Base-by-base conservation (phyloP, 2,113 vertebrate species). In the Oenanthe melanoleuca region DNA sequence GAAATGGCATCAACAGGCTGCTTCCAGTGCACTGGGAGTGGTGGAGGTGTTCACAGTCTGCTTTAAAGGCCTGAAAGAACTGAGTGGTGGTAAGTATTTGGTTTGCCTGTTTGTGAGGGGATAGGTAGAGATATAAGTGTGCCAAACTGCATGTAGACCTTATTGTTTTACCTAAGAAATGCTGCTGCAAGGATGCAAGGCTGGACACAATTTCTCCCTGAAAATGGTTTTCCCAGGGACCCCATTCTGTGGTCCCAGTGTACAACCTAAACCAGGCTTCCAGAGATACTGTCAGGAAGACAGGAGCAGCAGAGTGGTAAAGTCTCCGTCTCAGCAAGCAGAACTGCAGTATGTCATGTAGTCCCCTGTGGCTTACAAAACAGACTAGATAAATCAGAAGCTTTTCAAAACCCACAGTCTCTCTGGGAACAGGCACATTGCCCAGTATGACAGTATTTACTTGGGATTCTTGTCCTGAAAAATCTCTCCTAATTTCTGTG, bases 381-480 rank as follows among this genome's bases (percentile, higher is more conserved):
- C 47, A 92, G 59, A 63, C 22, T 22, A 45, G 55, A 55, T 60
- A 86, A 75, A 93, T 61, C 66, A 88, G 50, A 60, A 93, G 59
- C n/a, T 92, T 95, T 90, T 77, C 71, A 94, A 94, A 88, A 92
- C 18, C 42, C 53, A 82, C 61, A 82, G 28, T 37, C 75, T 82
- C 88, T 82, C 66, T 67, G 59, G 71, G 33, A 96, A 66, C n/a
- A 92, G 55, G 23, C 45, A 65, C n/a, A 50, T 80, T 86, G 75
- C 79, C 82, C 71, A 86, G 13, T 55, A 37, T 55, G 40, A 88
- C 53, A 69, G 63, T 59, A 45, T 80, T 91, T 38, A 33, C 33
- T 71, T 69, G 29, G 88, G 59, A 63, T 77, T 69, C 71, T 61
- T 86, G 47, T 70, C 26, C 82, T 38, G 67, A 90, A 94, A 96